Evolutionary conservation across 2,797 vertebrate genomes (phyloP), one percentile per base, ranked within the genome.

Genomic region (Lutjanus campechanus): DNA sequence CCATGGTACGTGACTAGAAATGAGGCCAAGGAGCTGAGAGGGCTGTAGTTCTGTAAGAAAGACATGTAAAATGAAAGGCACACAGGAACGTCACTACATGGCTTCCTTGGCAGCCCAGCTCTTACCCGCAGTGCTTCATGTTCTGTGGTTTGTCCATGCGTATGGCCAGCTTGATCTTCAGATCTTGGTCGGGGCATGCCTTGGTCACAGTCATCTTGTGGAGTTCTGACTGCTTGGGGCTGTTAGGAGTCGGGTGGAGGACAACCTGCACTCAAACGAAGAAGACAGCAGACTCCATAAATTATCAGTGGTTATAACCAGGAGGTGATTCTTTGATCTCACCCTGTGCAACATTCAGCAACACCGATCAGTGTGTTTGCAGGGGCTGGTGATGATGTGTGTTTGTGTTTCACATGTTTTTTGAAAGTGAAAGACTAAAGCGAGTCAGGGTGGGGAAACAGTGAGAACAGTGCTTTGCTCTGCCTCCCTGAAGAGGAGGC

Each of bases 141-240:
- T 99, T 99, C 93, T 99, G 98, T 69, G 98, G 98, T 88, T 99
- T 99, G 95, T 99, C 98, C 98, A 99, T 99, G 82, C 98, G 95
- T 81, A 99, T 96, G 0, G 98, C 98, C 89, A 99, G 96, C 92
- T 99, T 99, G 94, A 99, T 99, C 95, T 95, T 98, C 85, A 99
- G 96, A 88, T 99, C 98, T 83, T 99, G 98, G 95, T 99, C 98
- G 0, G 97, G 97, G 84, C 98, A 99, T 64, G 99, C 99, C 95
- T 99, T 99, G 77, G 98, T 99, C 88, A 99, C 96, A 12, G 97
- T 92, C 98, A 99, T 99, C 95, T 99, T 99, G 87, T 99, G 98
- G 91, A 97, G 98, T 82, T 99, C 98, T 13, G 98, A 98, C 93
- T 98, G 97, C 94, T 99, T 99, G 77, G 98, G 98, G 89, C 98